Evolutionary conservation across 2,888 invertebrate species (phyloP).

Genomic region (Drosophila mayaguana): DNA sequence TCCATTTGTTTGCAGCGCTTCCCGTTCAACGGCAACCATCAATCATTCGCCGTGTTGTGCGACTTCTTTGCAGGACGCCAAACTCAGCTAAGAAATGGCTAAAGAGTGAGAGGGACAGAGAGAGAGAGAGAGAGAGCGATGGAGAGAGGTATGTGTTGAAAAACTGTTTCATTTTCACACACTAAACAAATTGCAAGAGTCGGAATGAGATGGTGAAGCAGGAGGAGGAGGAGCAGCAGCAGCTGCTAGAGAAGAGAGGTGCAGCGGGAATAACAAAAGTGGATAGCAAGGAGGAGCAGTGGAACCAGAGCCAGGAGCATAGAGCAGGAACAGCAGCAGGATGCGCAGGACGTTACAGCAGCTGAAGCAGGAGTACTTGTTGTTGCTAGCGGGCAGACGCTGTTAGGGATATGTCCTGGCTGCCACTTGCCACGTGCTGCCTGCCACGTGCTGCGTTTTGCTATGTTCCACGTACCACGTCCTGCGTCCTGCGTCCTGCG

Average conservation of each 20-base stretch:
- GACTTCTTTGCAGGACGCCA: constrained; percentile 57
- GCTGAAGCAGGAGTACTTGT: not conserved
- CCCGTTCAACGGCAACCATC: constrained; percentile 75
- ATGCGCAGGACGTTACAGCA: not conserved
- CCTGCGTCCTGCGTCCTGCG: constrained; percentile 15
- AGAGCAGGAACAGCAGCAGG: not conserved
- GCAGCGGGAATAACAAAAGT: not conserved
- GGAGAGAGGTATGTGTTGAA: constrained; percentile 32
- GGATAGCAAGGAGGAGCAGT: no score
- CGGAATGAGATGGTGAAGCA: not conserved
- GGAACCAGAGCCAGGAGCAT: not conserved
- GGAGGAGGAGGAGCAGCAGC: not conserved
- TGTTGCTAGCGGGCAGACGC: constrained; percentile 1
- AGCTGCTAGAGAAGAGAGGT: not conserved
- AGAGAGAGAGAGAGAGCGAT: not conserved
- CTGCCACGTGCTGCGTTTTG: constrained; percentile 16
- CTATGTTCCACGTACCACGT: constrained; percentile 3
- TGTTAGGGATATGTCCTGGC: constrained; percentile 23
- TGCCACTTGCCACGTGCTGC: constrained; percentile 46
- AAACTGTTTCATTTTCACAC: constrained; percentile 77
- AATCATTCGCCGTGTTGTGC: constrained; percentile 78
- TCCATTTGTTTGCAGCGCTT: constrained; percentile 77
- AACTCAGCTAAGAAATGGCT: constrained; percentile 8
- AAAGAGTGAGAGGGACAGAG: constrained; percentile 10
- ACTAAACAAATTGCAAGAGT: constrained; percentile 77